These are phyloP conservation scores for Mormyrus proboscirostris DNA, from an alignment of 2,797 vertebrate genomes.

Conservation along the genomic window DNA sequence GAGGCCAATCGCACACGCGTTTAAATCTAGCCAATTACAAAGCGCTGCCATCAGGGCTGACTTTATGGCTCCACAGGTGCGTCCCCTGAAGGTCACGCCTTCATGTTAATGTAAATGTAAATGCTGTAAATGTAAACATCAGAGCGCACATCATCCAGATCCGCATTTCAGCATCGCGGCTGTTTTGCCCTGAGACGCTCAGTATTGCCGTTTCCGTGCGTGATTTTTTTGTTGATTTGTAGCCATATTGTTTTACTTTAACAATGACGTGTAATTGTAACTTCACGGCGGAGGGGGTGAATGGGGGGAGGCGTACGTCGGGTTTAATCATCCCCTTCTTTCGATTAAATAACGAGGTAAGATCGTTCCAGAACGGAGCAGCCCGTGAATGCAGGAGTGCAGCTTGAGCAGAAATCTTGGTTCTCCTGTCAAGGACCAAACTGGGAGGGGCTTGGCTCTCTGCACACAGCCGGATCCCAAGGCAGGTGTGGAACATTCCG, in stretches of 20 bases:
- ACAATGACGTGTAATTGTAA: conserved; percentile 44
- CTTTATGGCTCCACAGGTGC: neutral
- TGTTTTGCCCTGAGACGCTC: neutral
- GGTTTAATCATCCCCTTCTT: conserved; percentile 42
- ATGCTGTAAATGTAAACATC: neutral
- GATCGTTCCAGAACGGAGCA: conserved; percentile 9
- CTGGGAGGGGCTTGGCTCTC: neutral
- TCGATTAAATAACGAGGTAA: conserved; percentile 40
- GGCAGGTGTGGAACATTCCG: neutral
- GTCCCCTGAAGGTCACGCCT: neutral
- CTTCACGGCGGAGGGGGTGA: conserved; percentile 22
- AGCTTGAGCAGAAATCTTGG: conserved; percentile 9
- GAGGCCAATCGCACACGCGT: neutral
- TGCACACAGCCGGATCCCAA: neutral
- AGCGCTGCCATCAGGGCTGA: neutral
- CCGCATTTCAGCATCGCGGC: neutral
- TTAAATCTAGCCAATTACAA: neutral
- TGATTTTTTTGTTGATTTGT: conserved; percentile 28
- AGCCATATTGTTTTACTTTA: conserved; percentile 34
- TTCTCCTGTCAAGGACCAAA: neutral
- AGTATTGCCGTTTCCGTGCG: conserved; percentile 37
- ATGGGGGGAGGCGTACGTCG: conserved; percentile 34
- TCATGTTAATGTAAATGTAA: too few species aligned
- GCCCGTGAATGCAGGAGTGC: conserved; percentile 4
- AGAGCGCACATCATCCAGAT: neutral